Evolutionary conservation across 1,140 invertebrate species (phyloP).

Genomic region (Drosophila ohnishii): DNA sequence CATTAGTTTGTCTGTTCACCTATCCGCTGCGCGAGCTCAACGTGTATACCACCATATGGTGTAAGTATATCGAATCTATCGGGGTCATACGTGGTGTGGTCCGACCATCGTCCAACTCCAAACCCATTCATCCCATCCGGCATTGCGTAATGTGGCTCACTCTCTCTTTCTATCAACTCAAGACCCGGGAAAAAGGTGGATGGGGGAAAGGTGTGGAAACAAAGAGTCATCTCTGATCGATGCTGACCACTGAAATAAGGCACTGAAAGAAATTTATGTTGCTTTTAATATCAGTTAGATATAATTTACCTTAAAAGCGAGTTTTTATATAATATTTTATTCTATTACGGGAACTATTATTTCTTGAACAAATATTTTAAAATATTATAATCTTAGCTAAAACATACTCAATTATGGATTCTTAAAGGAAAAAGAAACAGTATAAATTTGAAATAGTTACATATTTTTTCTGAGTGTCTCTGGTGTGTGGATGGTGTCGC

Average conservation of each 20-base stretch:
- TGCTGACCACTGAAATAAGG: slow-evolving; percentile 16
- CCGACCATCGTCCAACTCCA: slow-evolving; percentile 16
- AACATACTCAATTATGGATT: too few species aligned
- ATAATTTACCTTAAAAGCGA: too few species aligned
- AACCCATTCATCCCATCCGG: slow-evolving; percentile 34
- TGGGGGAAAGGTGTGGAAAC: slow-evolving; percentile 45
- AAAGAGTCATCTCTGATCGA: slow-evolving; percentile 48
- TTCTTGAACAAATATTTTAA: too few species aligned
- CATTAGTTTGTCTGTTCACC: slow-evolving; percentile 44
- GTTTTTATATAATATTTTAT: too few species aligned
- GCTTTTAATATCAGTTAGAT: neutral
- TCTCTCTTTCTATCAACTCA: slow-evolving; percentile 43
- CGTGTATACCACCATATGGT: slow-evolving; percentile 52
- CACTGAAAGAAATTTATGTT: slow-evolving; percentile 8
- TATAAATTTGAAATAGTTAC: slow-evolving; percentile 3
- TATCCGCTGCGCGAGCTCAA: slow-evolving; percentile 61
- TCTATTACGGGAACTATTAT: too few species aligned
- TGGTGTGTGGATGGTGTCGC: slow-evolving; percentile 21
- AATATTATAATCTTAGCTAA: too few species aligned
- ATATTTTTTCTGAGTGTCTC: slow-evolving; percentile 15
- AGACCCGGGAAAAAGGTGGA: slow-evolving; percentile 33
- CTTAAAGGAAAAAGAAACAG: too few species aligned
- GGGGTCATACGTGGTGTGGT: slow-evolving; percentile 4
- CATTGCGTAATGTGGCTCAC: slow-evolving; percentile 42
- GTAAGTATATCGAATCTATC: slow-evolving; percentile 68